Evolutionary conservation across 2,888 invertebrate genomes (phyloP).

Genomic region (Baccha elongata): DNA sequence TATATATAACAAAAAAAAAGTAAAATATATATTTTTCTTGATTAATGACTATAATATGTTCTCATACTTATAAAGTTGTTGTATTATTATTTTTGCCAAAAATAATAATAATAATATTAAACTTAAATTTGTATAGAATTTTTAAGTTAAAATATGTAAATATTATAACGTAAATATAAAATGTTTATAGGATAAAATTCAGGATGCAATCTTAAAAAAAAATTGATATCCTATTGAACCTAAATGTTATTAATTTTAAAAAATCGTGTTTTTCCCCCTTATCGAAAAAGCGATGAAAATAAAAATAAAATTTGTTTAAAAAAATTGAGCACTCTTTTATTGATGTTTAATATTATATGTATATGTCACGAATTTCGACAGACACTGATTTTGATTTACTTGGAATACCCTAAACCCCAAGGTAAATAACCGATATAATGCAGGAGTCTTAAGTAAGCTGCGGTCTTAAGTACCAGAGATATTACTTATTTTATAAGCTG

Average conservation of each 20-base stretch:
- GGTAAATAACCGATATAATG: no score
- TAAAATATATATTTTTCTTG: conserved; percentile 53
- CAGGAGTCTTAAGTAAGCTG: no score
- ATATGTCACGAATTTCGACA: no score
- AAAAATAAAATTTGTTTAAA: conserved; percentile 74
- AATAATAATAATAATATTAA: conserved; percentile 45
- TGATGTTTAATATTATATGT: no score
- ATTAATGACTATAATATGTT: conserved; percentile 33
- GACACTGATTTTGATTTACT: no score
- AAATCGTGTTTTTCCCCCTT: conserved; percentile 53
- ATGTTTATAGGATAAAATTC: conserved; percentile 52
- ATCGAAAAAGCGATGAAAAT: conserved; percentile 47
- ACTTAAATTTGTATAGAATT: conserved; percentile 44
- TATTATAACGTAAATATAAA: conserved; percentile 33
- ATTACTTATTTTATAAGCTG: no score
- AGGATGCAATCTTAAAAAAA: conserved; percentile 14
- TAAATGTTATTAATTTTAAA: conserved; percentile 69
- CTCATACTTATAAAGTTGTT: conserved; percentile 46
- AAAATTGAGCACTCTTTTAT: no score
- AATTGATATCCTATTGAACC: conserved; percentile 17
- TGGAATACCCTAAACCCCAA: no score
- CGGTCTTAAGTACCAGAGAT: no score
- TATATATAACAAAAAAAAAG: conserved; percentile 25
- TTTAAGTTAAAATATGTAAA: conserved; percentile 32
- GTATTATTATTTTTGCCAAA: conserved; percentile 64